Conservation (phyloP, 2,113 vertebrate species). For the Caloenas nicobarica region DNA sequence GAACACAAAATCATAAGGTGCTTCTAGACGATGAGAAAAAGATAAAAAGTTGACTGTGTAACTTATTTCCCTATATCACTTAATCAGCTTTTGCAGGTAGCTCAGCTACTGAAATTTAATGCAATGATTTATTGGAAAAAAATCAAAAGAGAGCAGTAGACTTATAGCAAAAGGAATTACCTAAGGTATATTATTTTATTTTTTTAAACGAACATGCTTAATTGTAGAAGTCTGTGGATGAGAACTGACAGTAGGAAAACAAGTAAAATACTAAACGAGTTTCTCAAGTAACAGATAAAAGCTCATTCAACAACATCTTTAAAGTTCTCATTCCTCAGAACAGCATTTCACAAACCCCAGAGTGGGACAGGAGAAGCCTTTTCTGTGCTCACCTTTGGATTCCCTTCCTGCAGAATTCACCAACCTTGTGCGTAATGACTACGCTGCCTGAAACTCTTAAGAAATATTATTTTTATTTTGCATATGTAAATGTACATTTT, state of each 20-base stretch:
- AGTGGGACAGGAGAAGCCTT: neutral
- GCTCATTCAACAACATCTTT: conserved; percentile 41
- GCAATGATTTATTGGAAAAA: neutral
- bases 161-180: neutral
- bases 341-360: conserved; percentile 1
- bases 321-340: conserved; percentile 59
- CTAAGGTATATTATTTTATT: conserved; percentile 13
- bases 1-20: neutral
- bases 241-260: conserved; percentile 57
- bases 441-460: neutral
- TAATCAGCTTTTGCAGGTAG: neutral
- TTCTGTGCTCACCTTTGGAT: conserved; percentile 61
- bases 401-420: conserved; percentile 75
- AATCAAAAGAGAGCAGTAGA: neutral
- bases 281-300: conserved; percentile 60
- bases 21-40: neutral
- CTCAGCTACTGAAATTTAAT: neutral
- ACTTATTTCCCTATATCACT: neutral
- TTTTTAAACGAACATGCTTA: conserved; percentile 45
- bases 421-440: conserved; percentile 39
- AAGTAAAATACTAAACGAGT: conserved; percentile 40
- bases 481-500: neutral
- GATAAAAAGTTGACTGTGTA: neutral
- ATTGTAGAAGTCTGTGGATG: conserved; percentile 41
- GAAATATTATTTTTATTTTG: neutral